phyloP scores from a whole-genome alignment of 2,888 invertebrate species.

The Piscicola geometra region DNA sequence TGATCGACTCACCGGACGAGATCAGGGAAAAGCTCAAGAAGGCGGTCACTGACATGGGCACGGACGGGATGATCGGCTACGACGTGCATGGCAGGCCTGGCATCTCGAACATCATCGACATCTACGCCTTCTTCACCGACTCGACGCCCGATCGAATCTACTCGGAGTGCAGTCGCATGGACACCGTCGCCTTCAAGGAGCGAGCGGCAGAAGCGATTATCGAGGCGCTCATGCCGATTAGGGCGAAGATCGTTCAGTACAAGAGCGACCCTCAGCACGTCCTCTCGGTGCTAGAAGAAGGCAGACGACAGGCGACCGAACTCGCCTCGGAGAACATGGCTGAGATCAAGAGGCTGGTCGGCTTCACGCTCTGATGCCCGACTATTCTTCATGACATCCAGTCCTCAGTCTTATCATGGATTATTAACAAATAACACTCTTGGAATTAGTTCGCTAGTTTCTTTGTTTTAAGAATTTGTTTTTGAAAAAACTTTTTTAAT shows the following conservation, averaged over 20 bases:
- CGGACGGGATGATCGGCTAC: conserved; percentile 71
- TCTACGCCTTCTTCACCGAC: conserved; percentile 73
- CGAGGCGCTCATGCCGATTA: conserved; percentile 68
- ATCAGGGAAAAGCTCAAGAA: conserved; percentile 73
- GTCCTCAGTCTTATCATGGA: too few relatives aligned
- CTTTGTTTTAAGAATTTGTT: too few relatives aligned
- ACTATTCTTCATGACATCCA: too few relatives aligned
- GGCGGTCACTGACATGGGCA: conserved; percentile 76
- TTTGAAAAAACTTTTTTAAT: too few relatives aligned
- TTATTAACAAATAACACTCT: too few relatives aligned
- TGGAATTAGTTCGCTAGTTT: too few relatives aligned
- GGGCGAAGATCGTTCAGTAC: conserved; percentile 62
- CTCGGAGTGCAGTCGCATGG: conserved; percentile 63
- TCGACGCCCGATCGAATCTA: conserved; percentile 66
- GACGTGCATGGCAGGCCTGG: conserved; percentile 75
- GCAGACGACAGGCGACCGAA: conserved; percentile 64
- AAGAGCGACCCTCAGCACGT: conserved; percentile 65
- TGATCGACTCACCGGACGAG: conserved; percentile 70
- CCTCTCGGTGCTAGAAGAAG: conserved; percentile 63
- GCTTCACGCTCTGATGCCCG: too few relatives aligned
- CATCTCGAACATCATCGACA: conserved; percentile 78
- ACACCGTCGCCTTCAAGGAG: conserved; percentile 75
- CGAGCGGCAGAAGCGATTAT: conserved; percentile 70
- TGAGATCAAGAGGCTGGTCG: conserved; percentile 65
- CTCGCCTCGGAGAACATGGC: conserved; percentile 65